Base-by-base conservation (phyloP, 2,888 invertebrate genomes). In the Parochlus steinenii region DNA sequence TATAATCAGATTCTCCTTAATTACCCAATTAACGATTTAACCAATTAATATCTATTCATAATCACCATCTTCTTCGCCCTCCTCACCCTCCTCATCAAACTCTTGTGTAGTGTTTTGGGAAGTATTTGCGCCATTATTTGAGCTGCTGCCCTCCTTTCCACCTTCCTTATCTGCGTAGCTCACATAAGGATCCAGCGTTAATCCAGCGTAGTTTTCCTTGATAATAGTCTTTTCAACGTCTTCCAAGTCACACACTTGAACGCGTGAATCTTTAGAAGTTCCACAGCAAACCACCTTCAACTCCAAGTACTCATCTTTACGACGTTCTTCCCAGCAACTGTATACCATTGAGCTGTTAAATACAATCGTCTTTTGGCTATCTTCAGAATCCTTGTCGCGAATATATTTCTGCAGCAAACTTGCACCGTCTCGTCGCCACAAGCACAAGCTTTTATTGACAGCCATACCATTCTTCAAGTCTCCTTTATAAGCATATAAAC, bases 291-390 rank as follows among this genome's bases (percentile, higher is more conserved):
- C 54, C 4, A 55, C 58, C 40, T 51, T 48, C 2, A 58, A 48
- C 28, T 45, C 46, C n/a, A 51, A 45, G 30, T 54, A 59, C 33
- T 58, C 58, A 14, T 47, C 46, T 33, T 53, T 47, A 3, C 56
- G 48, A 39, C 54, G 50, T 19, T 58, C 58, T 45, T 58, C 59
- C 53, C 58, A 58, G 40, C 57, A 57, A 31, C 58, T 58, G 27
- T 58, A 58, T 42, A 57, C 58, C 53, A 58, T 58, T 4, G 59
- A 59, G 25, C 55, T 56, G 33, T 58, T 56, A 6, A 56, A 56
- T 35, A 56, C 57, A 1, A 56, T 44, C n/a, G n/a, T n/a, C n/a
- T n/a, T n/a, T n/a, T n/a, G n/a, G n/a, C n/a, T n/a, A n/a, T n/a
- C n/a, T 10, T 49, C 48, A 10, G 48, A 27, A 8, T 33, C 36